These are phyloP conservation scores for Hiodon tergisus DNA, from an alignment of 2,113 vertebrate species.

Conservation along the genomic window DNA sequence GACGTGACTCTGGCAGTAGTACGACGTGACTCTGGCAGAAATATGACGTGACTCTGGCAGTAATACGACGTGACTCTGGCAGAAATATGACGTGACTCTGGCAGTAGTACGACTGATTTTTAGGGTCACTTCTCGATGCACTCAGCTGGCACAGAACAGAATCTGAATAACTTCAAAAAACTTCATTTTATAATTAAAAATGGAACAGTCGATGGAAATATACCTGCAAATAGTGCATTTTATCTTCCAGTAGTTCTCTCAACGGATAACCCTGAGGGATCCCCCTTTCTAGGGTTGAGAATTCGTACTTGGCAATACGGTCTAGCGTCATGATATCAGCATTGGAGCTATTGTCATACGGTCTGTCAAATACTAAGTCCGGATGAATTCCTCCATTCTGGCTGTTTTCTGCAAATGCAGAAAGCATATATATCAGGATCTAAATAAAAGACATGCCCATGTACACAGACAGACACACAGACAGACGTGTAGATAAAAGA, in stretches of 20 bases:
- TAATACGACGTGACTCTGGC: no score
- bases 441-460: constrained; percentile 61
- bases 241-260: constrained; percentile 77
- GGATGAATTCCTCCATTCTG: constrained; percentile 74
- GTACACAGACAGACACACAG: constrained; percentile 70
- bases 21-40: no score
- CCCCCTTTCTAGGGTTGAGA: constrained; percentile 78
- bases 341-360: constrained; percentile 72
- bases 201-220: constrained; percentile 61
- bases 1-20: no score
- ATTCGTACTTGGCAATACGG: constrained; percentile 78
- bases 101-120: constrained; percentile 27
- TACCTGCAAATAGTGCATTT: constrained; percentile 94
- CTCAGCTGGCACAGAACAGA: constrained; percentile 47
- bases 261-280: constrained; percentile 72
- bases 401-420: constrained; percentile 80
- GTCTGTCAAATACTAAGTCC: constrained; percentile 76
- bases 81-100: no score
- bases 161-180: constrained; percentile 45
- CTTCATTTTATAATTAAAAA: constrained; percentile 55
- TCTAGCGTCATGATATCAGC: constrained; percentile 77
- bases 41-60: no score
- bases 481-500: constrained; percentile 66
- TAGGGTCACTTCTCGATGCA: constrained; percentile 60
- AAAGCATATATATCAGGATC: constrained; percentile 72